Conservation (phyloP, 2,888 invertebrate genomes). For the Lydus trimaculatus region DNA sequence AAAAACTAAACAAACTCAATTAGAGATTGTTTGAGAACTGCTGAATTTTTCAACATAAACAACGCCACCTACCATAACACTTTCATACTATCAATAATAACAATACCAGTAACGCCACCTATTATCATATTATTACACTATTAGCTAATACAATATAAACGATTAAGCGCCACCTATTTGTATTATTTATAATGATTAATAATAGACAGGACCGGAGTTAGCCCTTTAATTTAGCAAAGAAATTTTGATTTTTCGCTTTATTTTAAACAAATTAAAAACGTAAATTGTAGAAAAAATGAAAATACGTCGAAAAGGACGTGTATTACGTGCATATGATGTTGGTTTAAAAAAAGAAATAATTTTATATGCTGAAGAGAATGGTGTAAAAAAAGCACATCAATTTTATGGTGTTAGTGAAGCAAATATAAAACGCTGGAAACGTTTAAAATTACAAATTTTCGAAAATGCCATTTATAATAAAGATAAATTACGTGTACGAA, state of each 20-base stretch:
- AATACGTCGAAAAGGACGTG: neutral
- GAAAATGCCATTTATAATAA: constrained; percentile 30
- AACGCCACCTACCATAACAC: neutral
- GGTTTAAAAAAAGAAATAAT: constrained; percentile 53
- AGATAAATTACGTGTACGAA: constrained; percentile 18
- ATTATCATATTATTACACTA: too few relatives aligned
- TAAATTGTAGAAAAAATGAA: constrained; percentile 1
- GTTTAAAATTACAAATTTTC: constrained; percentile 41
- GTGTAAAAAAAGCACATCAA: constrained; percentile 48
- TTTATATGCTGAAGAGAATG: constrained; percentile 51
- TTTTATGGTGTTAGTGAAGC: constrained; percentile 52
- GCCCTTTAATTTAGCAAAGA: neutral
- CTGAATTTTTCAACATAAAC: constrained; percentile 7
- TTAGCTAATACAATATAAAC: too few relatives aligned
- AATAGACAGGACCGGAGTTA: neutral
- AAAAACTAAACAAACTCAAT: neutral
- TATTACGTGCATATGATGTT: constrained; percentile 39
- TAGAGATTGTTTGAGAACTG: constrained; percentile 11
- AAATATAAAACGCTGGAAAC: constrained; percentile 53
- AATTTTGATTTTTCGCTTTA: too few relatives aligned
- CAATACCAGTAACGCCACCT: too few relatives aligned
- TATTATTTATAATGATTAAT: neutral
- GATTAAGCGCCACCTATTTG: neutral
- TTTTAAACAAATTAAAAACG: too few relatives aligned
- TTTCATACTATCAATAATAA: too few relatives aligned